A percentile compares a stretch with the other conserved stretches of the same genome.
Evolutionary conservation across 2,113 vertebrate genomes (phyloP).

Genomic region (Sphaerodactylus townsendi): DNA sequence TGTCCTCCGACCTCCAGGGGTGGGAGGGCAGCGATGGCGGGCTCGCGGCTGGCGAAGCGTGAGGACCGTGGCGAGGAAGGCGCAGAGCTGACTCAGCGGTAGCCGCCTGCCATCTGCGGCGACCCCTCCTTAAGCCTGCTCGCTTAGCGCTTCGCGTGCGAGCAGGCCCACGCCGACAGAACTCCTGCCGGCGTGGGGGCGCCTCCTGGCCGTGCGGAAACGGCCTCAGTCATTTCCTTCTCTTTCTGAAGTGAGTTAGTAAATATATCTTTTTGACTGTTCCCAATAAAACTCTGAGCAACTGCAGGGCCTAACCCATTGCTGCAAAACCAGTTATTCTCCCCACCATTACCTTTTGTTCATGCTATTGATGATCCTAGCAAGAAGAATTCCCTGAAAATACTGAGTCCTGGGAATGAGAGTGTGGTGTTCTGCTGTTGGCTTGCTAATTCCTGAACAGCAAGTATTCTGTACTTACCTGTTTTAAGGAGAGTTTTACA

Average conservation of each 20-base stretch:
- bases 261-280: background rate
- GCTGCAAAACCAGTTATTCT: background rate
- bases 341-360: background rate
- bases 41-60: too few relatives aligned
- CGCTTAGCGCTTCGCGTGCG: too few relatives aligned
- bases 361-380: background rate
- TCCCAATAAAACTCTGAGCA: background rate
- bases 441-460: slow-evolving; percentile 1
- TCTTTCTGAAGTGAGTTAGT: background rate
- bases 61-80: too few relatives aligned
- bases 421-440: background rate
- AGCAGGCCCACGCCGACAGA: too few relatives aligned
- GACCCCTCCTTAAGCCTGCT: too few relatives aligned
- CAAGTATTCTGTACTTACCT: slow-evolving; percentile 19
- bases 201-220: too few relatives aligned
- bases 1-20: too few relatives aligned
- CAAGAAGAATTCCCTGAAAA: background rate
- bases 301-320: background rate
- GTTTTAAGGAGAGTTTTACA: slow-evolving; percentile 44
- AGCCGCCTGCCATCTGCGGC: too few relatives aligned
- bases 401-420: background rate
- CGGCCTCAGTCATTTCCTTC: too few relatives aligned
- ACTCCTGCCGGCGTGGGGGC: too few relatives aligned
- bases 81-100: too few relatives aligned
- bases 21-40: too few relatives aligned